A percentile compares a stretch with the other conserved stretches of the same genome.
Evolutionary conservation across 2,113 vertebrate genomes (phyloP).

Genomic region (Nycticryphes semicollaris): DNA sequence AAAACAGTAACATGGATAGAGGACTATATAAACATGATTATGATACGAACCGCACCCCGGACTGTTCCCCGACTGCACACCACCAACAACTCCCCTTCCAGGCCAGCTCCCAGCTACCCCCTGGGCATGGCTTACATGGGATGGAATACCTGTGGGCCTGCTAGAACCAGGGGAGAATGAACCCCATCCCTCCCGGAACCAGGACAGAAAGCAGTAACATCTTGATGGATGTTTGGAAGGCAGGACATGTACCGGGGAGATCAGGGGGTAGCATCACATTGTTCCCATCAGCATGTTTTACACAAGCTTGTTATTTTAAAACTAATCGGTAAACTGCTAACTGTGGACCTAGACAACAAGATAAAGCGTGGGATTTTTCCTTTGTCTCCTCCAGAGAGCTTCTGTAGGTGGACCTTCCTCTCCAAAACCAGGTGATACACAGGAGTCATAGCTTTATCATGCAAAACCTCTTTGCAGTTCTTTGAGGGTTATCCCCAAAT

Average conservation of each 20-base stretch:
- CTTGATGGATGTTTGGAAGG: not conserved
- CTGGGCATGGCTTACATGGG: no score
- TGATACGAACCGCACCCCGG: no score
- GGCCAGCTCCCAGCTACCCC: no score
- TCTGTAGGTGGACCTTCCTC: not conserved
- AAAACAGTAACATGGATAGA: no score
- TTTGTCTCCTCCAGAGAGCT: not conserved
- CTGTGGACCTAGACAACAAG: not conserved
- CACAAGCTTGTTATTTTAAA: not conserved
- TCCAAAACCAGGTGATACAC: slow-evolving; percentile 25
- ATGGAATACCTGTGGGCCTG: no score
- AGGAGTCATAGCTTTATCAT: not conserved
- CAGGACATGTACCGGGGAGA: no score
- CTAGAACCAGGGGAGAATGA: no score
- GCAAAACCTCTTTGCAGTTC: accelerated
- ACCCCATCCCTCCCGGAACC: no score
- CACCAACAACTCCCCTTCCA: no score
- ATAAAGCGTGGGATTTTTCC: not conserved
- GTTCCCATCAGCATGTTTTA: not conserved
- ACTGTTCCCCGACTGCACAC: no score
- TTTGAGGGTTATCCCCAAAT: not conserved
- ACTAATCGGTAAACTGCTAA: not conserved
- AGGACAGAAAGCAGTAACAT: not conserved
- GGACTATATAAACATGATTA: no score
- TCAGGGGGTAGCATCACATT: not conserved